Base-by-base conservation (phyloP, 2,113 vertebrate species). In the Gymnobelideus leadbeateri region DNA sequence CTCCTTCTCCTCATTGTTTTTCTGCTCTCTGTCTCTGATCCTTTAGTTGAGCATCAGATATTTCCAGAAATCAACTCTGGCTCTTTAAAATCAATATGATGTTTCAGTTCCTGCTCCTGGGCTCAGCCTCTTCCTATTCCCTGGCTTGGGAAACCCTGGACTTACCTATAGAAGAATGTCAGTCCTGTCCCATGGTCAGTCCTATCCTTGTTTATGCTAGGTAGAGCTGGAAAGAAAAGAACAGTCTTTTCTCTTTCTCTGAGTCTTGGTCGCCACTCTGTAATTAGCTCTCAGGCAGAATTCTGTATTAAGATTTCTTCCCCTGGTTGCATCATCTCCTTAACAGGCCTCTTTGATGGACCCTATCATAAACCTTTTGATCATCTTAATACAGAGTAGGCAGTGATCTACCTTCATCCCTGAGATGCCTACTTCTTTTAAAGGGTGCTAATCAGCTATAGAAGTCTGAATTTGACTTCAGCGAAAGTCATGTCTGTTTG, bases 401-500 rank as follows among this genome's bases (percentile, higher is more conserved):
- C 61, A 93, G 92, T 24, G 95, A 25, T 77, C 21, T 24, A 54
- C 31, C 21, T 23, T 43, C 89, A 89, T 51, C 43, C 3, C 46
- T 89, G 9, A 25, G 43, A 14, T 2, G 77, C 11, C 84, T 95
- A 16, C 14, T 91, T 96, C 49, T 90, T 91, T 55, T 5, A 49
- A 16, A 55, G 23, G 26, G 55, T 49, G 94, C 24, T 3, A 95
- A n/a, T 25, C 90, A 93, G 28, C 93, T 89, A 92, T 94, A 52
- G 12, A 93, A 14, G 92, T 54, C 24, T 92, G 37, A 91, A 94
- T 47, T 31, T 96, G 37, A 84, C 68, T 43, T 84, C n/a, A 91
- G 93, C 37, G 92, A 7, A 95, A 93, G 31, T 94, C 90, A 90
- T 3, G 52, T 47, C 95, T 5, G 12, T 94, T 94, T 96, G 43